Evolutionary conservation across 2,113 vertebrate genomes (phyloP).

Genomic region (Cercocebus atys): DNA sequence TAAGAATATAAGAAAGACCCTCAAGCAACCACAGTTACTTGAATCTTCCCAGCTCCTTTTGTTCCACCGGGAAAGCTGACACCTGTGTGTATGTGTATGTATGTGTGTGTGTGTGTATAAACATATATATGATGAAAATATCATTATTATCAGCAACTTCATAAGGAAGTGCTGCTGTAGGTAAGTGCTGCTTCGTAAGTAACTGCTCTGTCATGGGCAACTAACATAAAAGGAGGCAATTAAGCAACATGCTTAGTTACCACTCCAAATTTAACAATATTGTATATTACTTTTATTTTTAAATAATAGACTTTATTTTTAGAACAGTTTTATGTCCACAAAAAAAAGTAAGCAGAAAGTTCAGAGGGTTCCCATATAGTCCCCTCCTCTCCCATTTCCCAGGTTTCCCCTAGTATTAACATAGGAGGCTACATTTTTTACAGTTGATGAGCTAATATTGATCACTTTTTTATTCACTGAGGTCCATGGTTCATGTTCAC

Average conservation of each 20-base stretch:
- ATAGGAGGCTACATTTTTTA: background rate
- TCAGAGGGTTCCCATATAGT: background rate
- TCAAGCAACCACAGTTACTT: background rate
- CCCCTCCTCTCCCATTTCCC: background rate
- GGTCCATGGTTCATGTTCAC: background rate
- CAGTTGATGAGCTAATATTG: background rate
- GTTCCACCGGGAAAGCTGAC: background rate
- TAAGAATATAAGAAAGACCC: background rate
- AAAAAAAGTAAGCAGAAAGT: background rate
- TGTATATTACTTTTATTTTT: background rate
- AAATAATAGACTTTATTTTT: background rate
- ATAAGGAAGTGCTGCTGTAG: background rate
- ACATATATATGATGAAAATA: background rate
- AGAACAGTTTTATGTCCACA: background rate
- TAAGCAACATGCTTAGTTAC: background rate
- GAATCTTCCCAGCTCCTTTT: background rate
- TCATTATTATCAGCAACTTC: background rate
- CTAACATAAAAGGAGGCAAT: background rate
- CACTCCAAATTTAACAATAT: background rate
- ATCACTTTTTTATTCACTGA: background rate
- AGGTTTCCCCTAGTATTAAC: background rate
- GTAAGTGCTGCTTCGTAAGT: background rate
- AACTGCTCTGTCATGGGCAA: too few relatives aligned
- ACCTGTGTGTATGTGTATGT: too few relatives aligned
- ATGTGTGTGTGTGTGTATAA: too few relatives aligned